Evolutionary conservation across 1,140 invertebrate genomes (phyloP).

Genomic region (Magallana gigas): DNA sequence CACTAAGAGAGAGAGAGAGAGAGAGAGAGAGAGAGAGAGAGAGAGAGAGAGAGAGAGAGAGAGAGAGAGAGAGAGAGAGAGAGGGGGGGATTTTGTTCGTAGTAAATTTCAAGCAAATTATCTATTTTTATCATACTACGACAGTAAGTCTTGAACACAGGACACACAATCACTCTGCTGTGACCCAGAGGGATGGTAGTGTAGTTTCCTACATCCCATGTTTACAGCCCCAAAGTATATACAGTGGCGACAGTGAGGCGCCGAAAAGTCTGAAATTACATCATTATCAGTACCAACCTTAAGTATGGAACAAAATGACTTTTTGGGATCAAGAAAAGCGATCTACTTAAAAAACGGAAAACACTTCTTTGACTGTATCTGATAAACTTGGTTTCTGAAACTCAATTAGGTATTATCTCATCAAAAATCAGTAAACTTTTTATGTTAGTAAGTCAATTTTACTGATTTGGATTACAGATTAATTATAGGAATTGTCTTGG

Average conservation of each 20-base stretch:
- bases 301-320: constrained; percentile 34
- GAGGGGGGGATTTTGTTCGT: background rate
- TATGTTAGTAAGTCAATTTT: too few species aligned
- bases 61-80: background rate
- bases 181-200: background rate
- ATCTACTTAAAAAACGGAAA: constrained; percentile 20
- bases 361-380: background rate
- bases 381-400: background rate
- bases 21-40: background rate
- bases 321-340: constrained; percentile 4
- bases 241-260: constrained; percentile 1
- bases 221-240: background rate
- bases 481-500: too few species aligned
- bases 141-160: background rate
- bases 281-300: background rate
- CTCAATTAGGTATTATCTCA: constrained; percentile 1
- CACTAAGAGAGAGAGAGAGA: too few species aligned
- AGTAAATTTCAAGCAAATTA: background rate
- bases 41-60: background rate
- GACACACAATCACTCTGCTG: background rate
- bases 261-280: constrained; percentile 29
- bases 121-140: too few species aligned
- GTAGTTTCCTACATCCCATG: background rate
- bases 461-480: too few species aligned
- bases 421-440: background rate